Conservation (phyloP, 2,888 invertebrate genomes). For the Auanema sp. region DNA sequence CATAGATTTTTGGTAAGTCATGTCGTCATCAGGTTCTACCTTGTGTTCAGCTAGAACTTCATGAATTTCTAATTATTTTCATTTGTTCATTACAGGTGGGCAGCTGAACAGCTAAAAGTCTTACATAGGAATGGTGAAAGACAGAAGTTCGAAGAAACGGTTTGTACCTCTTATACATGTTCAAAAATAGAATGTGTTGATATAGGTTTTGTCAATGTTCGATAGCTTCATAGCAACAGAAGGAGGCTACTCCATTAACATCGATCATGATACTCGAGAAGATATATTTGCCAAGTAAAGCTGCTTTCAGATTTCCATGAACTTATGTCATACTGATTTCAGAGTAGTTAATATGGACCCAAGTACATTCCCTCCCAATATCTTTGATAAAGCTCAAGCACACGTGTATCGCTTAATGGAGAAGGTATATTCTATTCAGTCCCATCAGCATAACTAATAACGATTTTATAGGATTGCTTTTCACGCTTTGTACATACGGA, state of each 20-base stretch:
- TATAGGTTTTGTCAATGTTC: conserved; percentile 44
- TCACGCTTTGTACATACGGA: conserved; percentile 54
- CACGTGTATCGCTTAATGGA: conserved; percentile 55
- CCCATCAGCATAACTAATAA: neutral
- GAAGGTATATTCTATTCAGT: conserved; percentile 26
- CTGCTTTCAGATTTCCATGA: neutral
- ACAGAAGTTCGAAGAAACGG: conserved; percentile 47
- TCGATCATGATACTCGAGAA: conserved; percentile 52
- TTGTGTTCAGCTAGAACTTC: conserved; percentile 3
- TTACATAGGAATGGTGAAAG: conserved; percentile 32
- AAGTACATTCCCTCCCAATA: conserved; percentile 45
- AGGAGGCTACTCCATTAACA: conserved; percentile 51
- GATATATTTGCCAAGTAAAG: conserved; percentile 46
- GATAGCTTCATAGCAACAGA: conserved; percentile 54
- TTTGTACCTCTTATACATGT: conserved; percentile 2
- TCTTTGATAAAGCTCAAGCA: conserved; percentile 51
- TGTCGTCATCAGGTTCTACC: conserved; percentile 5
- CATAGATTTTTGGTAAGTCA: conserved; percentile 61
- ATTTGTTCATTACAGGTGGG: conserved; percentile 41
- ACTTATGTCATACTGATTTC: conserved; percentile 10
- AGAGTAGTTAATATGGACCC: conserved; percentile 46
- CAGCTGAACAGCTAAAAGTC: conserved; percentile 47
- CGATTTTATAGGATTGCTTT: conserved; percentile 45
- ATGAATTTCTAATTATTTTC: conserved; percentile 5
- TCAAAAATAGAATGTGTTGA: neutral